phyloP scores from a whole-genome alignment of 2,888 invertebrate genomes.

The Sepiola atlantica region DNA sequence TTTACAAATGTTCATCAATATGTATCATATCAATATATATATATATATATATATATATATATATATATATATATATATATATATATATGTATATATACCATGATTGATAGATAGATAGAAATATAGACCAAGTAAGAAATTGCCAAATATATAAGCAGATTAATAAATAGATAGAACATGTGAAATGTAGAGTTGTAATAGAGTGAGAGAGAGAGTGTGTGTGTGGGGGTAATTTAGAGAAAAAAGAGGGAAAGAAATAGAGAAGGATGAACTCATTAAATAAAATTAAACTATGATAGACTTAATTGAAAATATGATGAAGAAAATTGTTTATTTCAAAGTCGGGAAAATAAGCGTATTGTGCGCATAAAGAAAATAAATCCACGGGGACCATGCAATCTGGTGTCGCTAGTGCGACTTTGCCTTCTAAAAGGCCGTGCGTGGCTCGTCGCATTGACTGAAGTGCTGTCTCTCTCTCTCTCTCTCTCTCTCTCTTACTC shows the following conservation, averaged over 20 bases:
- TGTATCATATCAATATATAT: too few species aligned
- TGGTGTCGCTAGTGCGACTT: neutral
- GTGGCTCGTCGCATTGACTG: neutral
- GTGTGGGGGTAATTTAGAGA: neutral
- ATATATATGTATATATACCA: too few species aligned
- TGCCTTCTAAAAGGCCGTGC: neutral
- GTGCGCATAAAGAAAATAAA: neutral
- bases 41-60: too few species aligned
- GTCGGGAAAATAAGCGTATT: neutral
- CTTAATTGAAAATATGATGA: too few species aligned
- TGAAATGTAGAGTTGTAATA: neutral
- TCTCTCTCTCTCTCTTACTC: too few species aligned
- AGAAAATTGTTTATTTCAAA: too few species aligned
- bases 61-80: too few species aligned
- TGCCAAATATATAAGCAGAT: neutral
- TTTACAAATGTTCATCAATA: too few species aligned
- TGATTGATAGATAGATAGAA: constrained; percentile 14
- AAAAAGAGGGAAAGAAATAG: too few species aligned
- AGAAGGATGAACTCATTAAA: too few species aligned
- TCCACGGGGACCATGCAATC: neutral
- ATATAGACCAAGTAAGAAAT: neutral
- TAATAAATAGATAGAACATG: neutral
- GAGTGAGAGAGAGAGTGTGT: neutral
- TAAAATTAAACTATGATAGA: too few species aligned
- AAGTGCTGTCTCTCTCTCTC: neutral